phyloP scores from a whole-genome alignment of 2,888 invertebrate species.

The Apoderus coryli region DNA sequence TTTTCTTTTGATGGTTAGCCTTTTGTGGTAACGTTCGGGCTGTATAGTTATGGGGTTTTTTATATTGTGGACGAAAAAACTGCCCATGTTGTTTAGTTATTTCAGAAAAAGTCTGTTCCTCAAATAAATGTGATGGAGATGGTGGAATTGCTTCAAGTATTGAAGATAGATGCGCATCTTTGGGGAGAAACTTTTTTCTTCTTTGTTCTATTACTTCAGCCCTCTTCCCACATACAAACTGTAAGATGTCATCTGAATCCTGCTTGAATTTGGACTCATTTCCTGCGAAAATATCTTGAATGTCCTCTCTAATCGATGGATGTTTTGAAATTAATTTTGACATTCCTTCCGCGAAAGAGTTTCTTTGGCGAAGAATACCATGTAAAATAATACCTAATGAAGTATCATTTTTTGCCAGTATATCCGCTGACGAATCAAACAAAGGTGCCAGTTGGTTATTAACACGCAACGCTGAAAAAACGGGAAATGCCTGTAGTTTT shows the following conservation, averaged over 20 bases:
- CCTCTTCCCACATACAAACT: slow-evolving; percentile 11
- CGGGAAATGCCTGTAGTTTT: neutral
- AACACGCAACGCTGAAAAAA: neutral
- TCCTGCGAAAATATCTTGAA: slow-evolving; percentile 5
- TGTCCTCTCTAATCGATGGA: slow-evolving; percentile 4
- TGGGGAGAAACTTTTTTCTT: slow-evolving; percentile 10
- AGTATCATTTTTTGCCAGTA: slow-evolving; percentile 8
- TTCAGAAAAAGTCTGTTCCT: slow-evolving; percentile 7
- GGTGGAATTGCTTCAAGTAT: slow-evolving; percentile 8
- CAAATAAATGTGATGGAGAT: slow-evolving; percentile 10
- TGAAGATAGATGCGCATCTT: slow-evolving; percentile 6
- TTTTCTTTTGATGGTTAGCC: slow-evolving; percentile 6
- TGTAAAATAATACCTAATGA: slow-evolving; percentile 9
- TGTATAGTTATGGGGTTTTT: neutral
- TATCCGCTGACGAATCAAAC: too few species aligned
- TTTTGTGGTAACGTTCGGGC: slow-evolving; percentile 1
- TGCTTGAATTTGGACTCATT: slow-evolving; percentile 10
- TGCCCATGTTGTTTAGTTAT: slow-evolving; percentile 8
- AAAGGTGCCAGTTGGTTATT: too few species aligned
- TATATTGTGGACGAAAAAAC: slow-evolving; percentile 7
- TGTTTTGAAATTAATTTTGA: slow-evolving; percentile 7
- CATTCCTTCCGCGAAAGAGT: slow-evolving; percentile 9
- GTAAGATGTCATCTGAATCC: slow-evolving; percentile 14
- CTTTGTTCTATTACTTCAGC: slow-evolving; percentile 12
- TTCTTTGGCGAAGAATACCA: slow-evolving; percentile 10